These are phyloP conservation scores for Eristalis pertinax DNA, from an alignment of 2,888 invertebrate genomes.

Conservation along the genomic window DNA sequence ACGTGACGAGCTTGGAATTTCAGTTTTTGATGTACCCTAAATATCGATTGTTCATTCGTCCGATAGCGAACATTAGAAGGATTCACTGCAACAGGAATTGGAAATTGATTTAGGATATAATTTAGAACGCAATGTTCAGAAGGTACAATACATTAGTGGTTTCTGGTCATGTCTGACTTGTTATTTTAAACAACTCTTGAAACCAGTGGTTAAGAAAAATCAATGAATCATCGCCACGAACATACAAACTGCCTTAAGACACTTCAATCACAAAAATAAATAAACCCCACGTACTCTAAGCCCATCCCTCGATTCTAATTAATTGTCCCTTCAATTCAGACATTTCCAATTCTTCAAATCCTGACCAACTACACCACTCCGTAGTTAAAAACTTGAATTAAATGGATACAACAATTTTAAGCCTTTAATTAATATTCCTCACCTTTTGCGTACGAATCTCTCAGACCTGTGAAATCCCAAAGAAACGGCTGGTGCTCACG, in stretches of 20 bases:
- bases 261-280: background rate
- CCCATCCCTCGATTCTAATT: constrained; percentile 30
- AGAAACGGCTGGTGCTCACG: background rate
- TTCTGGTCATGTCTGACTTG: too few relatives aligned
- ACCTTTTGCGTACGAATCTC: constrained; percentile 27
- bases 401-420: constrained; percentile 45
- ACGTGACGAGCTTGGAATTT: background rate
- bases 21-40: background rate
- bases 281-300: background rate
- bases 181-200: too few relatives aligned
- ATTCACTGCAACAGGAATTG: too few relatives aligned
- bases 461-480: background rate
- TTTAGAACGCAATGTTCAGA: too few relatives aligned
- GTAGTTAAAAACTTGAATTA: constrained; percentile 45
- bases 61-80: background rate
- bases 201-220: too few relatives aligned
- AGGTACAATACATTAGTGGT: too few relatives aligned
- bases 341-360: constrained; percentile 1
- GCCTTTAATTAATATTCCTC: constrained; percentile 61
- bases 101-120: too few relatives aligned
- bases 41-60: background rate
- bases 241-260: background rate
- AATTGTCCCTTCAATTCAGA: constrained; percentile 26
- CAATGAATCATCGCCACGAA: background rate
- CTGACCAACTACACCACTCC: constrained; percentile 10